These are phyloP conservation scores for Hypocryptadius cinnamomeus DNA, from an alignment of 2,113 vertebrate species.

Conservation along the genomic window DNA sequence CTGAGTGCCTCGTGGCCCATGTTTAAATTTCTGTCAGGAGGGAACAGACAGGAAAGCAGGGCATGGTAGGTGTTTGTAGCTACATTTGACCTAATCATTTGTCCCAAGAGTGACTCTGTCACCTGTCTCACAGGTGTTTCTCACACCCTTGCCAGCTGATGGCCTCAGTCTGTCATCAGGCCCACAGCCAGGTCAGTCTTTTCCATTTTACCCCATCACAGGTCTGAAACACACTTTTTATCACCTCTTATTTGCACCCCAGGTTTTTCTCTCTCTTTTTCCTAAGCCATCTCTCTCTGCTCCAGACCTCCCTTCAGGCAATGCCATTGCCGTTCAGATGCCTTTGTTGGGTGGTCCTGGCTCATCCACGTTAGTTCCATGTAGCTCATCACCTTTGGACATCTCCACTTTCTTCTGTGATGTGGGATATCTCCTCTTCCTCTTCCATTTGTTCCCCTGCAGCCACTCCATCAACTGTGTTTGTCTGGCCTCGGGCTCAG, in stretches of 20 bases:
- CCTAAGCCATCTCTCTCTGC: not conserved
- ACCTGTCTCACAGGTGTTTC: not conserved
- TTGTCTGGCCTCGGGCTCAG: not conserved
- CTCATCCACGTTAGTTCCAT: not conserved
- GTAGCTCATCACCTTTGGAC: not conserved
- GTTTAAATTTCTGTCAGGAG: not conserved
- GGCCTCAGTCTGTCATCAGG: not conserved
- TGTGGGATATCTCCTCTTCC: rapidly evolving
- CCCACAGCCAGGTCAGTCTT: not conserved
- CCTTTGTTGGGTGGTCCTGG: not conserved
- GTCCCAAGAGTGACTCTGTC: not conserved
- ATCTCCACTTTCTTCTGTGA: not conserved
- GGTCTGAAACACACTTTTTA: not conserved
- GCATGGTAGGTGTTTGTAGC: not conserved
- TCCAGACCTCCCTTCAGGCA: not conserved
- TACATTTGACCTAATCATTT: not conserved
- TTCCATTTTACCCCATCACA: not conserved
- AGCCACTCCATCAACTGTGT: not conserved
- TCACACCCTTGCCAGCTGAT: not conserved
- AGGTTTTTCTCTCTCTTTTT: not conserved
- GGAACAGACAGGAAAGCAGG: not conserved
- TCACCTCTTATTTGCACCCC: not conserved
- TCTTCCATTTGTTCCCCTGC: not conserved
- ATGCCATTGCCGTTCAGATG: not conserved
- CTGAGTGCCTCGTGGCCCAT: not conserved